These are phyloP conservation scores for Misgurnus mizolepis DNA, from an alignment of 2,113 vertebrate species.

Conservation along the genomic window DNA sequence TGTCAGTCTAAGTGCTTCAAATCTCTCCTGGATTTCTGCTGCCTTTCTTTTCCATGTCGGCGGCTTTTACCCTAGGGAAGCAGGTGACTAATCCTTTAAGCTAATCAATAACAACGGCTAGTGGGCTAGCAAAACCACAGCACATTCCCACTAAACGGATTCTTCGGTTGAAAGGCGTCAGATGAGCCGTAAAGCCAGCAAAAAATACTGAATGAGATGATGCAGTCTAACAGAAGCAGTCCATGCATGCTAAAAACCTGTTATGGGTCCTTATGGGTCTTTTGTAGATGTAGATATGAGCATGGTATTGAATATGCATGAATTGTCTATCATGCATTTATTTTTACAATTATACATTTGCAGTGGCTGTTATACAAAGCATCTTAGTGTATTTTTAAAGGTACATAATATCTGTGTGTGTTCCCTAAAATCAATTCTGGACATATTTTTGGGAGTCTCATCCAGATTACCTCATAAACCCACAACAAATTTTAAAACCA, in stretches of 20 bases:
- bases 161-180: neutral
- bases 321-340: neutral
- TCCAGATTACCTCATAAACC: too few species aligned
- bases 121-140: slow-evolving; percentile 16
- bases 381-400: too few species aligned
- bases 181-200: slow-evolving; percentile 1
- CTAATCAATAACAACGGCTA: slow-evolving; percentile 43
- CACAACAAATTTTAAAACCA: too few species aligned
- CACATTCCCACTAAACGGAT: slow-evolving; percentile 16
- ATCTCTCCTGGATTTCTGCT: slow-evolving; percentile 29
- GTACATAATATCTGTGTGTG: too few species aligned
- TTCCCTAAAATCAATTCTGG: too few species aligned
- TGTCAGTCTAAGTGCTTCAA: slow-evolving; percentile 22
- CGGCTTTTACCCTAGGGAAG: slow-evolving; percentile 38
- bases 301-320: neutral
- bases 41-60: slow-evolving; percentile 17
- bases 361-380: too few species aligned
- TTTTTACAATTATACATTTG: neutral
- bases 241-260: neutral
- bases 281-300: neutral
- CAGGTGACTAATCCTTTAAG: slow-evolving; percentile 42
- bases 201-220: slow-evolving; percentile 28
- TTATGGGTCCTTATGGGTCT: neutral
- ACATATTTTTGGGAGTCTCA: too few species aligned
- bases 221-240: neutral